Evolutionary conservation across 2,113 vertebrate genomes (phyloP), one percentile per base, ranked within the genome.

Genomic region (Scortum barcoo): DNA sequence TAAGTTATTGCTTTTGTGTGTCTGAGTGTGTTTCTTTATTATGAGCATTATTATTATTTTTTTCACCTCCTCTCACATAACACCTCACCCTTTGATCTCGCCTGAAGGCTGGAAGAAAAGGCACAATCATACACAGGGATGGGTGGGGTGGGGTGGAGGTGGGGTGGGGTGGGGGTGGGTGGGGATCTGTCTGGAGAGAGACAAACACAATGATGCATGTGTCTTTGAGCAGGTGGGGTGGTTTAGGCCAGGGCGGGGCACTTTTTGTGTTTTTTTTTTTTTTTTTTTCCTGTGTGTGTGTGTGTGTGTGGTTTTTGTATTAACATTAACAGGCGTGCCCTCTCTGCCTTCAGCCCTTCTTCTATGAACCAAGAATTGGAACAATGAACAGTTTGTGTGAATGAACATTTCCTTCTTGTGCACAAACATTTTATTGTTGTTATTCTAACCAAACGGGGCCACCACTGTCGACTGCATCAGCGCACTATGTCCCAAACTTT

Each of bases 1-100:
- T 99, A 99, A 99, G 98, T 99, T 96, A 69, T 88, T 95, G 94
- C 95, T 91, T 91, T 87, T 90, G 92, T 94, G 92, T 91, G 78
- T 89, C 73, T 88, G 72, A 85, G 85, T 92, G 88, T 88, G 63
- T 88, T 71, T 79, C 58, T 81, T 83, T 44, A 67, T 81, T 67
- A 81, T 74, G 53, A 72, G 62, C 46, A 14, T 67, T 26, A 66
- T 81, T 28, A 9, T 76, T 58, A n/a, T 80, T 60, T 4, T 76
- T 76, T 69, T 77, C 44, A n/a, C n/a, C 58, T 65, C 74, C 77
- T 85, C 66, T 89, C 76, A 84, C 80, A 1, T 90, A 87, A 88
- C 90, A 76, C 80, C 38, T 93, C 89, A 93, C 91, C 63, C 88
- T 93, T 86, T 93, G 85, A 91, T 91, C 80, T 81, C 63, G 0